Conservation (phyloP, 2,888 invertebrate genomes). For the Leptinotarsa peninsularis region DNA sequence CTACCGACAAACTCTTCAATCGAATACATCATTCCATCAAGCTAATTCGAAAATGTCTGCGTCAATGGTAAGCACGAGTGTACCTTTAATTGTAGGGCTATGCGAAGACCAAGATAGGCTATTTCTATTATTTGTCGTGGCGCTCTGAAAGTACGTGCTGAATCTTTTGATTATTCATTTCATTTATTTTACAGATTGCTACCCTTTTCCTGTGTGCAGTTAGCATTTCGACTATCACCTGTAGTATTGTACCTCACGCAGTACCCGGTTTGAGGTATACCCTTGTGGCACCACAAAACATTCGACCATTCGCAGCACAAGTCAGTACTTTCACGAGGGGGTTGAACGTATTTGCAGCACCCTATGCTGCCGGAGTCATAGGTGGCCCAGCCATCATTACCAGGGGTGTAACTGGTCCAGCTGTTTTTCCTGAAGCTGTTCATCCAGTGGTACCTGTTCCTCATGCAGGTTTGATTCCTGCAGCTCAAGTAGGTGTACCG, state of each 20-base stretch:
- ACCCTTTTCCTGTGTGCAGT: not conserved
- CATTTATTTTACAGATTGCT: not conserved
- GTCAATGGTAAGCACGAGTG: not conserved
- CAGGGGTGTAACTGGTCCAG: slow-evolving; percentile 41
- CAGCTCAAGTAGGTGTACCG: slow-evolving; percentile 29
- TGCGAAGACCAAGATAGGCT: not conserved
- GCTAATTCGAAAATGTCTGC: not conserved
- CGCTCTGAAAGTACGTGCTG: not conserved
- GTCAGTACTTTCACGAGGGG: slow-evolving; percentile 69
- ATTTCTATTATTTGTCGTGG: not conserved
- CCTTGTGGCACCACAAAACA: slow-evolving; percentile 72
- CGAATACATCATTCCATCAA: not conserved
- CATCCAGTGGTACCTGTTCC: slow-evolving; percentile 7
- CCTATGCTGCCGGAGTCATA: slow-evolving; percentile 56
- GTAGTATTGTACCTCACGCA: slow-evolving; percentile 38
- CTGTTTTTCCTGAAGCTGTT: slow-evolving; percentile 31
- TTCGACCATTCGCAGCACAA: slow-evolving; percentile 74
- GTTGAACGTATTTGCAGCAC: slow-evolving; percentile 66
- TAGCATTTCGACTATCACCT: slow-evolving; percentile 11
- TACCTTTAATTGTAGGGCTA: not conserved
- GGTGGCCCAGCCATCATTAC: slow-evolving; percentile 50
- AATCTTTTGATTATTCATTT: not conserved
- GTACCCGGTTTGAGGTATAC: slow-evolving; percentile 55
- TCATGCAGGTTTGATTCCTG: not conserved
- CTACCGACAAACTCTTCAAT: slow-evolving; percentile 25